These are phyloP conservation scores for Euclidia mi DNA, from an alignment of 2,888 invertebrate genomes.

Conservation along the genomic window DNA sequence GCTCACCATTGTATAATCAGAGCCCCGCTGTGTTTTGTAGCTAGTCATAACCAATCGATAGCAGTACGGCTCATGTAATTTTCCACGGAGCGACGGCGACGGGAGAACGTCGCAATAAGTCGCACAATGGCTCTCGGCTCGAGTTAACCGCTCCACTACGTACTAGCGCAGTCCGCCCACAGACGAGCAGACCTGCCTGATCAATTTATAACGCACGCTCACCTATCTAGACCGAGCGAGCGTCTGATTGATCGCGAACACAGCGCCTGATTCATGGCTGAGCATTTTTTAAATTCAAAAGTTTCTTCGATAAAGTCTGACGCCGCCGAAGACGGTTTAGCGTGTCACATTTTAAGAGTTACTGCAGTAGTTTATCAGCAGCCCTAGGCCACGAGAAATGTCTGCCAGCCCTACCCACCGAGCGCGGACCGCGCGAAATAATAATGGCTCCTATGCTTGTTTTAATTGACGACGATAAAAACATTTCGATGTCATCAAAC, in stretches of 20 bases:
- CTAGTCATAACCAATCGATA: conserved; percentile 16
- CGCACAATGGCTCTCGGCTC: conserved; percentile 7
- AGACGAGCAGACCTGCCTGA: conserved; percentile 32
- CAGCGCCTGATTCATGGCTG: conserved; percentile 46
- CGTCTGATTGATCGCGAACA: conserved; percentile 49
- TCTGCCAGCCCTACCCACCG: not conserved
- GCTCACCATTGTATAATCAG: conserved; percentile 3
- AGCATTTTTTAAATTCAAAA: conserved; percentile 41
- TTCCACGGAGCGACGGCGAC: conserved; percentile 13
- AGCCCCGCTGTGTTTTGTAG: not conserved
- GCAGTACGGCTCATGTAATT: conserved; percentile 11
- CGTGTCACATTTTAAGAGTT: conserved; percentile 9
- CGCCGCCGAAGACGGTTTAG: no score
- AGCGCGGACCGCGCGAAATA: not conserved
- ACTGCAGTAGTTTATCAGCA: no score
- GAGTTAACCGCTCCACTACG: conserved; percentile 9
- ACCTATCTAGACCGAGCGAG: conserved; percentile 40
- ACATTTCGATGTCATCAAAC: conserved; percentile 26
- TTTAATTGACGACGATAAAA: conserved; percentile 44
- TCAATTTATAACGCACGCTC: conserved; percentile 46
- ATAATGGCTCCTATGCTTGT: conserved; percentile 33
- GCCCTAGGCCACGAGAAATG: no score
- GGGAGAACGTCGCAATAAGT: conserved; percentile 4
- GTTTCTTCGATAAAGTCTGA: conserved; percentile 14
- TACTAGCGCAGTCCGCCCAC: conserved; percentile 17